phyloP scores from a whole-genome alignment of 2,113 vertebrate species.

The Tor tambroides region DNA sequence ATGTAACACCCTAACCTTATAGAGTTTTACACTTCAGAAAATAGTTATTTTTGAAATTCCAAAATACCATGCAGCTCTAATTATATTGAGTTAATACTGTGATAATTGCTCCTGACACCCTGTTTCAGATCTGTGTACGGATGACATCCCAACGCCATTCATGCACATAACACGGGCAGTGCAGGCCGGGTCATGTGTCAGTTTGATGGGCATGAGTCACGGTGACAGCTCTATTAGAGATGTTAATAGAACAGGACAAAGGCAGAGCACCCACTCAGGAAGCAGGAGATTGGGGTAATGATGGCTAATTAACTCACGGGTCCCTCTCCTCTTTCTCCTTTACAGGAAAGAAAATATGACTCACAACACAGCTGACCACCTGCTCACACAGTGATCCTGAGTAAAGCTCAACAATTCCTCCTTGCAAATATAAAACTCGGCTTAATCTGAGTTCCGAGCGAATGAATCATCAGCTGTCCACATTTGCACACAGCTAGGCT shows the following conservation, averaged over 20 bases:
- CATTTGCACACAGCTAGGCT: neutral
- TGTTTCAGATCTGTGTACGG: neutral
- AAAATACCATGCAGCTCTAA: slow-evolving; percentile 2
- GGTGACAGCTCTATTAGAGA: slow-evolving; percentile 51
- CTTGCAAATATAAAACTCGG: neutral
- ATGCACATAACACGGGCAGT: neutral
- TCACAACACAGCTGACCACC: neutral
- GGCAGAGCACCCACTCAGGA: slow-evolving; percentile 61
- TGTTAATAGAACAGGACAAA: slow-evolving; percentile 69
- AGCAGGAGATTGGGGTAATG: slow-evolving; percentile 73
- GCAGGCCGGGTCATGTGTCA: neutral
- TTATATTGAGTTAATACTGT: neutral
- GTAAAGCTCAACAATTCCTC: neutral
- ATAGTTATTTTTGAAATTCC: neutral
- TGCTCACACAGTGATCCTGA: slow-evolving; percentile 5
- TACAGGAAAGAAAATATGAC: neutral
- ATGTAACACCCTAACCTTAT: neutral
- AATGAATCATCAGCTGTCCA: neutral
- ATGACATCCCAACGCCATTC: neutral
- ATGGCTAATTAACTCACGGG: slow-evolving; percentile 57
- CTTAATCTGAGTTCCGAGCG: neutral
- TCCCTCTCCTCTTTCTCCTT: slow-evolving; percentile 26
- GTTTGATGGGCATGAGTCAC: slow-evolving; percentile 44
- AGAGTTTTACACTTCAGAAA: no score
- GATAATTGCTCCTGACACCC: neutral